Base-by-base conservation (phyloP, 1,140 invertebrate species). In the Euura saliciscinereae region DNA sequence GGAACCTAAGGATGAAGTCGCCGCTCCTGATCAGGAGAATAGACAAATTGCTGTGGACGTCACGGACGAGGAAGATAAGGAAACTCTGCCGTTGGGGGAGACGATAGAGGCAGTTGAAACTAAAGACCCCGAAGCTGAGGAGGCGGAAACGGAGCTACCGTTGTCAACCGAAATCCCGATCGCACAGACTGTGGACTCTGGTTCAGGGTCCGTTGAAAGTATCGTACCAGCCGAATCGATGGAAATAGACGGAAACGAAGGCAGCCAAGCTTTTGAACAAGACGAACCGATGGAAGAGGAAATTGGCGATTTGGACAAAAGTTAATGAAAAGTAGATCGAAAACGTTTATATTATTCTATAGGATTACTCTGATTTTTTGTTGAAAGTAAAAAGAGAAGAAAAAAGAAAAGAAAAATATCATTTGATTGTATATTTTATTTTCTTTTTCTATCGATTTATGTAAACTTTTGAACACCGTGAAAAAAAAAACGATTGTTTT, bases 251-350 rank as follows among this genome's bases (percentile, higher is more conserved):
- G 80, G 73, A 44, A 84, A 85, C 42, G 83, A 79, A 68, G 69
- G 79, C 7, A 68, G 78, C 44, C 70, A 77, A 10, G 75, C 70
- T 8, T 78, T 80, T 70, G 79, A 82, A 42, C 79, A 80, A 8
- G 83, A 80, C 42, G 85, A 88, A 72, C 80, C 83, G 28, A 88
- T 87, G 85, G 85, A 87, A 44, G 79, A 86, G 68, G 86, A 88
- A 77, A 70, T 76, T 44, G 77, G 75, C 13, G 83, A 85, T 69
- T 77, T 75, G 45, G 71, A 79, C 64, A 81, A 78, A 66, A 86
- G 85, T 87, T 87, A 87, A 88, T 86, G 77, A 43, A 71, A 65
- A 72, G 70, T 71, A 73, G 68, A 65, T 70, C 68, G 46, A 28
- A 69, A 51, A 44, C 71, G 13, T 51, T 69, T 42, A 64, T 71